phyloP scores from a whole-genome alignment of 1,140 invertebrate species.

The Leptinotarsa lineolata region DNA sequence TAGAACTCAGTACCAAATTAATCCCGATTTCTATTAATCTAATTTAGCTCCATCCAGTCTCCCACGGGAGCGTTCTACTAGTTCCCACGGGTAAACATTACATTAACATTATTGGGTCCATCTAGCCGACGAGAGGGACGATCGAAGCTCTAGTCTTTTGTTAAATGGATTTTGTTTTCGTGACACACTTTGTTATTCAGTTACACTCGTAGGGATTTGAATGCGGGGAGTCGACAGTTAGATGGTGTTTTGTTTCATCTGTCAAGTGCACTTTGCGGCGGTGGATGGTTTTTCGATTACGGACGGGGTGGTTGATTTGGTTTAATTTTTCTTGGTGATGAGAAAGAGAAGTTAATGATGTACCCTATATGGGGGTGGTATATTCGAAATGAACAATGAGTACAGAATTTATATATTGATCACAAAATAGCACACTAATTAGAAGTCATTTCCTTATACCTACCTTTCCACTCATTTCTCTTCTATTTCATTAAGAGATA shows the following conservation, averaged over 20 bases:
- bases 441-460: no score
- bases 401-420: no score
- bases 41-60: background rate
- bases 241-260: constrained; percentile 8
- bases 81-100: constrained; percentile 5
- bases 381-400: no score
- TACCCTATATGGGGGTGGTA: no score
- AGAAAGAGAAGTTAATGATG: no score
- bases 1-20: background rate
- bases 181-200: constrained; percentile 3
- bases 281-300: background rate
- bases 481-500: no score
- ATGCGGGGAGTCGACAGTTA: background rate
- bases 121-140: background rate
- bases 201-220: background rate
- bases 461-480: no score
- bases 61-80: background rate
- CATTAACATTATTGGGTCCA: constrained; percentile 8
- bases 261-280: constrained; percentile 4
- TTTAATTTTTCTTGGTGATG: no score
- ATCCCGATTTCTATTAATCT: constrained; percentile 3
- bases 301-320: no score
- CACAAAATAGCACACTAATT: no score
- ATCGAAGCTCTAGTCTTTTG: background rate
- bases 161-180: constrained; percentile 1